These are phyloP conservation scores for Xiphorhynchus elegans DNA, from an alignment of 2,113 vertebrate species.

Conservation along the genomic window DNA sequence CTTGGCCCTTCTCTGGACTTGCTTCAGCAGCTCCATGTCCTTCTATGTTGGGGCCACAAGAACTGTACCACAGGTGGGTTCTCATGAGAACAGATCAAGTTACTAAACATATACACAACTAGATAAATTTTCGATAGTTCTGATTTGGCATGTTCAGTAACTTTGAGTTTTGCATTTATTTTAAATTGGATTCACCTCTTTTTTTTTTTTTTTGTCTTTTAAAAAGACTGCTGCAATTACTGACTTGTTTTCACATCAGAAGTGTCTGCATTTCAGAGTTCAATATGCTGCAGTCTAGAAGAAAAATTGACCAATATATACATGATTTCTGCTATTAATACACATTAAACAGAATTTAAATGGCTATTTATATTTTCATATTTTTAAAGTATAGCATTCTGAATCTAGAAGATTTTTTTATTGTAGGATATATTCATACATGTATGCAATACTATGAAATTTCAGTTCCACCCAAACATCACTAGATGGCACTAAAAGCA, in stretches of 20 bases:
- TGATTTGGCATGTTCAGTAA: background rate
- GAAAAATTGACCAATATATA: background rate
- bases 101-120: background rate
- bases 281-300: background rate
- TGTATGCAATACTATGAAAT: background rate
- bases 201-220: background rate
- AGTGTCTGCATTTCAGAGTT: background rate
- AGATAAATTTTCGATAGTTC: background rate
- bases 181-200: background rate
- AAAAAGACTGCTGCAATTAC: background rate
- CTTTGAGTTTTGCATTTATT: background rate
- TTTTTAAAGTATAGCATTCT: background rate
- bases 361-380: background rate
- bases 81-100: background rate
- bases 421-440: accelerated
- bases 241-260: background rate
- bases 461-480: background rate
- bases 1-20: background rate
- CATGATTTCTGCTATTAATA: background rate
- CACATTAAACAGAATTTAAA: background rate
- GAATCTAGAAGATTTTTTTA: background rate
- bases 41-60: background rate
- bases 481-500: constrained; percentile 72
- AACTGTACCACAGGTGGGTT: background rate
- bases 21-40: background rate